phyloP scores from a whole-genome alignment of 37 sponge, comb jelly and placozoan species.

The Haliclona indistincta region DNA sequence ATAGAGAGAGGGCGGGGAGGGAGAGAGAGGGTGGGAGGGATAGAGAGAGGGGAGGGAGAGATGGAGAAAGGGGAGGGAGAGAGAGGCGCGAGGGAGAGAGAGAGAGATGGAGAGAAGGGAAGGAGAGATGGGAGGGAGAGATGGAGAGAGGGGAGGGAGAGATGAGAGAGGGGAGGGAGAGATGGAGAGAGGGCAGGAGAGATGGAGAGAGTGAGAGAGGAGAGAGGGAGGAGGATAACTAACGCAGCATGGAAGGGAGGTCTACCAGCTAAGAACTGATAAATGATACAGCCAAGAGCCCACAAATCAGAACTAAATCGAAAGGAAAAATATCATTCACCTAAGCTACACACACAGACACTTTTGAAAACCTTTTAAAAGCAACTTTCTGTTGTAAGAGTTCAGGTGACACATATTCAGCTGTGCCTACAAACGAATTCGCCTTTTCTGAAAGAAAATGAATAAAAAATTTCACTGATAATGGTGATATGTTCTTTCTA shows the following conservation, averaged over 20 bases:
- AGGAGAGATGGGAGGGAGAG: not conserved
- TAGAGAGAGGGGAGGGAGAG: not conserved
- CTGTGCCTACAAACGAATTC: conserved; percentile 95
- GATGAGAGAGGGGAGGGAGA: not conserved
- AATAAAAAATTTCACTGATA: not conserved
- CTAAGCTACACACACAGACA: conserved; percentile 31
- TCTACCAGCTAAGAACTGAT: conserved; percentile 87
- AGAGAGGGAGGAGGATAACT: conserved; percentile 5
- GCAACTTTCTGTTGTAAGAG: conserved; percentile 85
- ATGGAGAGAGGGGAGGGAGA: not conserved
- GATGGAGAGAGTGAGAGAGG: not conserved
- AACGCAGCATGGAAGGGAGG: conserved; percentile 95
- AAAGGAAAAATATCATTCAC: not conserved
- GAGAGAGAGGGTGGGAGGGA: not conserved
- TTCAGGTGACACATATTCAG: conserved; percentile 96
- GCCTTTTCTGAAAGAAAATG: conserved; percentile 58
- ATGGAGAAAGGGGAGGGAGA: too few species aligned
- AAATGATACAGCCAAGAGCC: conserved; percentile 95
- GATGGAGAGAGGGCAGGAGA: not conserved
- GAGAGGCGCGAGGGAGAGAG: not conserved
- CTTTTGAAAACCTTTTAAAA: conserved; percentile 72
- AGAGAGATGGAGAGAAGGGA: not conserved
- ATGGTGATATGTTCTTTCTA: conserved; percentile 10
- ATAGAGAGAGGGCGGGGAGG: too few species aligned
- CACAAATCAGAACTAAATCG: conserved; percentile 89